phyloP scores from a whole-genome alignment of 2,113 vertebrate genomes.

The Syngnathoides biaculeatus region DNA sequence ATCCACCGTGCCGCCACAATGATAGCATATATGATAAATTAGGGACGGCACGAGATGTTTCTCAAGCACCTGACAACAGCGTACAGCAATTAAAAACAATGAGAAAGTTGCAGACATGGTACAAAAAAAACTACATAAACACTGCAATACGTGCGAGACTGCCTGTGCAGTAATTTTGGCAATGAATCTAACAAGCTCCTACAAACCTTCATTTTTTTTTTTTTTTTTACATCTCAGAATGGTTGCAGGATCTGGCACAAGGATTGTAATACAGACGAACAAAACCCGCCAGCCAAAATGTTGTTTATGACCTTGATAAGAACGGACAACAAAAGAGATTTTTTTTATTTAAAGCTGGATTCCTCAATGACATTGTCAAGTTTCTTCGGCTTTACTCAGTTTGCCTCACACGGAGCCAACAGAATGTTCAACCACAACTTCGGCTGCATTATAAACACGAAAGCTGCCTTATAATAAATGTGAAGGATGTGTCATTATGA shows the following conservation, averaged over 20 bases:
- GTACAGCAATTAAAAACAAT: neutral
- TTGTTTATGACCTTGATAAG: conserved; percentile 43
- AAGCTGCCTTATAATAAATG: neutral
- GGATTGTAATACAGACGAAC: conserved; percentile 6
- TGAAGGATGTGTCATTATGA: neutral
- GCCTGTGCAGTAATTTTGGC: neutral
- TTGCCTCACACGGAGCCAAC: neutral
- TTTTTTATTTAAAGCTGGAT: neutral
- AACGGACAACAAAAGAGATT: neutral
- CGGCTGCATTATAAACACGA: neutral
- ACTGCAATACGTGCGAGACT: conserved; percentile 1
- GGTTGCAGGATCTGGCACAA: conserved; percentile 4
- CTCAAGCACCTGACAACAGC: too few species aligned
- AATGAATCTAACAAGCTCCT: neutral
- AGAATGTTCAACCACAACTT: neutral
- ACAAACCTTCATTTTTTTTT: neutral
- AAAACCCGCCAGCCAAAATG: conserved; percentile 15
- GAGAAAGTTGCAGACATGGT: neutral
- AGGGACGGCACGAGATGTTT: too few species aligned
- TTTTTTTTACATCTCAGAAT: neutral
- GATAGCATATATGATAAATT: too few species aligned
- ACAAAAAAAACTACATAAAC: neutral
- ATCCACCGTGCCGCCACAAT: too few species aligned
- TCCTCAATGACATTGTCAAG: neutral
- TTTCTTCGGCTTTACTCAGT: neutral